phyloP scores from a whole-genome alignment of 1,140 invertebrate species.

The Pinna nobilis region DNA sequence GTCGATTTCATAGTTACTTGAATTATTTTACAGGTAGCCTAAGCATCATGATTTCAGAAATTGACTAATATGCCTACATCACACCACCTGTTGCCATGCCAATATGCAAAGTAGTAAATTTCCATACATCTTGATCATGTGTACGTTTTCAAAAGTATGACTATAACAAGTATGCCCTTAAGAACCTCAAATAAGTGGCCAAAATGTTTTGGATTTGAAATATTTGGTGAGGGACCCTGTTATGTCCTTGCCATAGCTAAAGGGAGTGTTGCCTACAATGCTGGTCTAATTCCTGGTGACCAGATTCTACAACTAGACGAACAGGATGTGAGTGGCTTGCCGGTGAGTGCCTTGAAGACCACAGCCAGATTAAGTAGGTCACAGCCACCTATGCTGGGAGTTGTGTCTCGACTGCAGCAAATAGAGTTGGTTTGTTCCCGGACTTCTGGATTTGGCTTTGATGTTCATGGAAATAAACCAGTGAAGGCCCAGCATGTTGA shows the following conservation, averaged over 20 bases:
- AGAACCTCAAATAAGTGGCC: constrained; percentile 67
- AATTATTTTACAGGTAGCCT: too few relatives aligned
- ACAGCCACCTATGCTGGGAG: constrained; percentile 65
- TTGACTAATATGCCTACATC: too few relatives aligned
- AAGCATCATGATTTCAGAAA: too few relatives aligned
- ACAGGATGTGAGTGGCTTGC: constrained; percentile 68
- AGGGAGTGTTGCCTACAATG: constrained; percentile 64
- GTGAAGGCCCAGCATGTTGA: constrained; percentile 64
- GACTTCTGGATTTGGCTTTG: constrained; percentile 60
- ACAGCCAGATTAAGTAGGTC: constrained; percentile 57
- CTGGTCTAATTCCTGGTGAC: constrained; percentile 70
- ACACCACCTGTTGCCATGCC: too few relatives aligned
- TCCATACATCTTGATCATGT: too few relatives aligned
- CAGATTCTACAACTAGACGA: constrained; percentile 71
- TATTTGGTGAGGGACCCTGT: constrained; percentile 69
- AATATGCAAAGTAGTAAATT: too few relatives aligned
- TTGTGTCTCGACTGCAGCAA: constrained; percentile 67
- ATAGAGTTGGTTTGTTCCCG: constrained; percentile 53
- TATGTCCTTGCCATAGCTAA: constrained; percentile 70
- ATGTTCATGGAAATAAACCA: constrained; percentile 56
- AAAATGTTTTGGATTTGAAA: constrained; percentile 70
- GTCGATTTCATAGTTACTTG: too few relatives aligned
- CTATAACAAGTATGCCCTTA: constrained; percentile 56
- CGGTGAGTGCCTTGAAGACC: constrained; percentile 61
- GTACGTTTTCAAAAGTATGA: too few relatives aligned